Evolutionary conservation across 2,113 vertebrate species (phyloP), one percentile per base, ranked within the genome.

Genomic region (Pygoscelis adeliae): DNA sequence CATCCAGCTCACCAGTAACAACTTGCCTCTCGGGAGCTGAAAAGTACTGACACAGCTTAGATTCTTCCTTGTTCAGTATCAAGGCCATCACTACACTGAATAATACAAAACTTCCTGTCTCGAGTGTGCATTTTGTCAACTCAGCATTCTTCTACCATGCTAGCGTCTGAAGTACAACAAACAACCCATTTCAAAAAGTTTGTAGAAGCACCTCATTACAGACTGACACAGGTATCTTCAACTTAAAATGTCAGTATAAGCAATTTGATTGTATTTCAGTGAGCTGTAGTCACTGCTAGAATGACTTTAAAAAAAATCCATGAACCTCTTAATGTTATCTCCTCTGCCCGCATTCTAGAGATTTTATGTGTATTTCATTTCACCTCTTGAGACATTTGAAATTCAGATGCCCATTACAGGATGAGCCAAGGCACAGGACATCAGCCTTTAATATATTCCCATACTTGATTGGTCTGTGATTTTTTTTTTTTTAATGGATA

Each of bases 401-500:
- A 67, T 3, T 4, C 34, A 77, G 25, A 59, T 42, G 32, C 9
- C 19, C 44, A 40, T 36, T 63, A 87, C 15, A 90, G 44, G 29
- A 40, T 18, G 5, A 77, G 34, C 13, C 12, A 74, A 62, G 11
- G 9, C 36, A 50, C 5, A 88, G 20, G 21, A 66, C 7, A 70
- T 40, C n/a, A 82, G 6, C 38, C 15, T 79, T 83, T 65, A 87
- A 80, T n/a, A 13, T 26, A 79, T 9, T 79, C 2, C 13, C 27
- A 49, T 22, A 19, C 13, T 70, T 53, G 0, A 2, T 56, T 70
- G 77, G 29, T 23, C 21, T 38, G 34, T 9, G 29, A 26, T 18
- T 6, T 1, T 3, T 5, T 2, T 2, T 67, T 59, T 86, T 40
- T 12, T 8, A 77, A 46, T 3, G 7, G 4, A 5, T 13, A 86